Evolutionary conservation across 2,888 invertebrate genomes (phyloP).

Genomic region (Odontocerum albicorne): DNA sequence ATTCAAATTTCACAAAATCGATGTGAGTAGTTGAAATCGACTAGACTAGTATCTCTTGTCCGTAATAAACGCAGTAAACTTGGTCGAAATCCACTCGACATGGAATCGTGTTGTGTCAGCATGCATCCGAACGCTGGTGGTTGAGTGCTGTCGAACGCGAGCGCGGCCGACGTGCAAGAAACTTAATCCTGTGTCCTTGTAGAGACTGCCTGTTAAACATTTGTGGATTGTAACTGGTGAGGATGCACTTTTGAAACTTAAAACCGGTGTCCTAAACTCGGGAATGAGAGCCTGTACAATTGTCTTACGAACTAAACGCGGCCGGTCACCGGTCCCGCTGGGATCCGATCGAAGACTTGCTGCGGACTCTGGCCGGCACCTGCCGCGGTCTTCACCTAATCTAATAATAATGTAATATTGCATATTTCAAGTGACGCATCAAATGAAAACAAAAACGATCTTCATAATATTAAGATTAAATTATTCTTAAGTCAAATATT

Average conservation of each 20-base stretch:
- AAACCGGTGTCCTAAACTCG: constrained; percentile 44
- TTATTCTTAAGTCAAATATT: constrained; percentile 30
- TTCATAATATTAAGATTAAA: constrained; percentile 21
- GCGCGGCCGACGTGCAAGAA: constrained; percentile 29
- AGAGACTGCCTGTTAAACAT: constrained; percentile 16
- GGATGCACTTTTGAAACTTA: constrained; percentile 45
- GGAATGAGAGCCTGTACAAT: constrained; percentile 43
- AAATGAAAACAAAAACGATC: constrained; percentile 26
- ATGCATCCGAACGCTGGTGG: constrained; percentile 6
- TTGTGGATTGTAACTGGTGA: constrained; percentile 37
- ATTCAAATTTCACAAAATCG: too few relatives aligned
- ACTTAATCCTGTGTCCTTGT: constrained; percentile 31
- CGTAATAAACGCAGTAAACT: too few relatives aligned
- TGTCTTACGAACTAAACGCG: constrained; percentile 41
- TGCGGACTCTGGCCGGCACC: background rate
- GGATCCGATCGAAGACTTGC: background rate
- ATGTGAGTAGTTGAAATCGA: too few relatives aligned
- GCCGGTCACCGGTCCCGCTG: background rate
- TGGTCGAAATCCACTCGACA: too few relatives aligned
- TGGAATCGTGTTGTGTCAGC: background rate
- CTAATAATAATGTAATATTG: constrained; percentile 32
- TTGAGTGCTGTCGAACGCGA: constrained; percentile 18
- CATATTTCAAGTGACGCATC: constrained; percentile 28
- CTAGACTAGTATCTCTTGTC: too few relatives aligned
- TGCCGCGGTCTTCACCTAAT: constrained; percentile 16